A percentile compares a stretch with the other conserved stretches of the same genome.
Evolutionary conservation across 1,140 invertebrate species (phyloP).

Genomic region (Chelonus insularis): DNA sequence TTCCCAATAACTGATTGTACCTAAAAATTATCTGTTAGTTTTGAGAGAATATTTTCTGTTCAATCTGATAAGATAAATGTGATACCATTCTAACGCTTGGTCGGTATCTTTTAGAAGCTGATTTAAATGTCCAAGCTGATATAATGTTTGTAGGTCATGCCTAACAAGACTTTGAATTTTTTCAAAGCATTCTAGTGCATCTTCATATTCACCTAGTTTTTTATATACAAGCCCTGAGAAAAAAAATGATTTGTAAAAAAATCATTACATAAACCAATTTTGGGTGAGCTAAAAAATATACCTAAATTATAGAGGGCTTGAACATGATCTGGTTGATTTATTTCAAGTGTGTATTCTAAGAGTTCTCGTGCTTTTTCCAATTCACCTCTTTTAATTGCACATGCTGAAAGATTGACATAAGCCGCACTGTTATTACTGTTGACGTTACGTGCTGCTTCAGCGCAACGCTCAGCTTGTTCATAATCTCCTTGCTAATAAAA

Average conservation of each 20-base stretch:
- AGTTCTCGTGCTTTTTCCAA: conserved; percentile 75
- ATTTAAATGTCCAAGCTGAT: conserved; percentile 82
- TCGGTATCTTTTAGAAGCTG: conserved; percentile 75
- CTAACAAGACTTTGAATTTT: conserved; percentile 78
- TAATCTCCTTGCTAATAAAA: conserved; percentile 75
- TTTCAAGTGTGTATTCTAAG: conserved; percentile 78
- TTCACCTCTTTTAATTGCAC: conserved; percentile 74
- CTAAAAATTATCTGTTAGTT: too few relatives aligned
- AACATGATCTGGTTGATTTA: conserved; percentile 81
- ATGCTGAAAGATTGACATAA: conserved; percentile 88
- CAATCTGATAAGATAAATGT: too few relatives aligned
- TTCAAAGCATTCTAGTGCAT: conserved; percentile 80
- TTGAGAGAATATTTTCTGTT: too few relatives aligned
- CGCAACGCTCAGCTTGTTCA: conserved; percentile 81
- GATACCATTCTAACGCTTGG: conserved; percentile 77
- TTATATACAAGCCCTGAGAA: conserved; percentile 73
- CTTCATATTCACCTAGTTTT: conserved; percentile 70
- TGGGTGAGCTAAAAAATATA: conserved; percentile 37
- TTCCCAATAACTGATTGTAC: conserved; percentile 84
- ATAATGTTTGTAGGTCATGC: conserved; percentile 82
- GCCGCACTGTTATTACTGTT: conserved; percentile 83
- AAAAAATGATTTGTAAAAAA: conserved; percentile 1
- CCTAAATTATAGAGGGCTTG: conserved; percentile 93
- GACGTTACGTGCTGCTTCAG: conserved; percentile 73
- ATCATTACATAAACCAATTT: background rate